Evolutionary conservation across 92 coral and sea anemone genomes (phyloP), one percentile per base, ranked within the genome.

Genomic region (Metridium senile): DNA sequence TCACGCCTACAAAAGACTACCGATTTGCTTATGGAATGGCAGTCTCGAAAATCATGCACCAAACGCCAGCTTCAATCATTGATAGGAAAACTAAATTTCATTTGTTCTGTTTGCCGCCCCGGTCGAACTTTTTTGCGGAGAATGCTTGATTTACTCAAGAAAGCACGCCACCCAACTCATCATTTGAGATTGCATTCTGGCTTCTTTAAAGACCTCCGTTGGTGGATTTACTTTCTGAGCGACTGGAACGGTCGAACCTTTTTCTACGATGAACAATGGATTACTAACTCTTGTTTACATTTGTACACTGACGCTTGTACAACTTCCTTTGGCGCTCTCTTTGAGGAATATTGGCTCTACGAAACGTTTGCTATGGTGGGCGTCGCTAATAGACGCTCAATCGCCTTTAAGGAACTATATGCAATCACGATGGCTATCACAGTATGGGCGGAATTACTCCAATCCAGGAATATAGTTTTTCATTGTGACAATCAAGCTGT

Each of bases 401-500:
- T 79, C 23, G 27, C 84, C 1, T 83, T 54, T 66, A 85, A 79
- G 26, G 81, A 72, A 57, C 77, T 85, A 1, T 81, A 46, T 33
- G 84, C 91, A 1, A 62, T 85, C 28, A 57, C 77, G 30, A 62
- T 56, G 47, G 86, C 86, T 6, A 35, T 66, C 58, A 67, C 76
- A 17, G 74, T 63, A 9, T 81, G 86, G 86, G 77, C 86, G 20
- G 9, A 51, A 33, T 20, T 39, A 1, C 53, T 72, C 4, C 29
- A 9, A 39, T 34, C 74, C 4, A 74, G 26, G 0, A 74, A 67
- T 1, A 45, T 86, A 0, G 29, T 81, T 7, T 81, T 86, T 58
- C 86, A 86, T 45, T 81, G 86, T 68, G 81, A 86, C 39, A 86
- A 86, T 27, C 34, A 70, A 39, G 62, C 86, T 25, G 83, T 76